Evolutionary conservation across 2,797 vertebrate species (phyloP), one percentile per base, ranked within the genome.

Genomic region (Brachyrhaphis roseni): DNA sequence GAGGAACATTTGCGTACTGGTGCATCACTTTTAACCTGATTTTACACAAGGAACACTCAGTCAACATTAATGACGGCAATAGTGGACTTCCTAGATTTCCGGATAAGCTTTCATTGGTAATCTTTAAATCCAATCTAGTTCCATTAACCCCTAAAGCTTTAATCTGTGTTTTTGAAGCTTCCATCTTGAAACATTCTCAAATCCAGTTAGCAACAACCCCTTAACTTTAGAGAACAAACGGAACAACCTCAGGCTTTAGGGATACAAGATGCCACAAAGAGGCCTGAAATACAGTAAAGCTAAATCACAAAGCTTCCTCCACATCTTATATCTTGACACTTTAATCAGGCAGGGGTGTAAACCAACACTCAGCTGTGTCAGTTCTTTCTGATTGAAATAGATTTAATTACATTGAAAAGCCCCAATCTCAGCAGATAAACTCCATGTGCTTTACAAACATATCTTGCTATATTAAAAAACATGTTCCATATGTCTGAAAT

Each of bases 71-170:
- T n/a, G 64, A 80, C 47, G 59, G 13, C 72, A 71, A 84, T 76
- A 76, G 74, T 45, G 43, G 46, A 79, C 78, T 85, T 83, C 20
- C 62, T 49, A 74, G 82, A 86, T 91, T 89, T 73, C 20, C 13
- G 3, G 82, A 84, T 86, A 83, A 86, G 73, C 79, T 78, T 72
- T 86, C 78, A 80, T 89, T 23, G 74, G 83, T 82, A 83, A 88
- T 89, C 86, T 90, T 88, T 85, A 82, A 87, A 90, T 89, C 71
- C 75, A 28, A 78, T 86, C 78, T 86, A 46, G 51, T 84, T 84
- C 78, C 86, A 87, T 91, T 89, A 91, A 72, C 75, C 75, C 57
- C 47, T 74, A 77, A 77, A 82, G 46, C 71, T 39, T 23, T 66
- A 74, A 77, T 59, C 75, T 74, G 57, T 81, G 43, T 66, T 76